Evolutionary conservation across 1,140 invertebrate species (phyloP).

Genomic region (Drosophila kanapiae): DNA sequence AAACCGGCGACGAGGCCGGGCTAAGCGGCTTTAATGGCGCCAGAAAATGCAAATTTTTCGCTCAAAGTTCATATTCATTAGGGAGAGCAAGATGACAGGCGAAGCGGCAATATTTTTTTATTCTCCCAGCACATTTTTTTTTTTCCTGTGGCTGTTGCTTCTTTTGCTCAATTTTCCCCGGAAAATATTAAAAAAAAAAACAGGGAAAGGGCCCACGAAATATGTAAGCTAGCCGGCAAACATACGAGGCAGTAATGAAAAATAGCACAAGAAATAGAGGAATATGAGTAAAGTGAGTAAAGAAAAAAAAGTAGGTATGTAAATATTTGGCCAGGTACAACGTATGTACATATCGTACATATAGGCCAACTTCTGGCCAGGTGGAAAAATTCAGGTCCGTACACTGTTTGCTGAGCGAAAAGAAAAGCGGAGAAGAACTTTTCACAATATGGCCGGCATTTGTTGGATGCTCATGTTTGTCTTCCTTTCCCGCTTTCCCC

Average conservation of each 20-base stretch:
- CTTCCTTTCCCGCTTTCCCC: slow-evolving; percentile 19
- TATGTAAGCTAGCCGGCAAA: slow-evolving; percentile 62
- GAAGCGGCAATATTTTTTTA: slow-evolving; percentile 50
- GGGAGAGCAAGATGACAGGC: slow-evolving; percentile 52
- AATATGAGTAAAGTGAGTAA: slow-evolving; percentile 41
- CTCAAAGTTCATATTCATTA: slow-evolving; percentile 60
- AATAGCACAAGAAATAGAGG: slow-evolving; percentile 50
- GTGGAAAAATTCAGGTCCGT: slow-evolving; percentile 36
- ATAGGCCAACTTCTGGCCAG: slow-evolving; percentile 44
- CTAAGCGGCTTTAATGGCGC: slow-evolving; percentile 59
- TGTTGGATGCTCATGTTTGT: slow-evolving; percentile 48
- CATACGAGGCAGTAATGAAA: slow-evolving; percentile 58
- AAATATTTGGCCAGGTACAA: slow-evolving; percentile 67
- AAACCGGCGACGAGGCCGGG: slow-evolving; percentile 33
- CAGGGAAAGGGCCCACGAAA: slow-evolving; percentile 29
- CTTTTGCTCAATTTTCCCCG: slow-evolving; percentile 36
- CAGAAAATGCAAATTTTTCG: slow-evolving; percentile 57
- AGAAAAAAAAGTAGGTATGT: slow-evolving; percentile 45
- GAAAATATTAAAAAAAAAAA: slow-evolving; percentile 36
- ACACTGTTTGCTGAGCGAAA: slow-evolving; percentile 28
- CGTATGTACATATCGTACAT: slow-evolving; percentile 35
- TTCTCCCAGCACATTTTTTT: slow-evolving; percentile 15
- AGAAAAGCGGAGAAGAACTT: slow-evolving; percentile 22
- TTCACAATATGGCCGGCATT: slow-evolving; percentile 55
- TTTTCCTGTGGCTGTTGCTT: slow-evolving; percentile 3